Conservation (phyloP, 2,113 vertebrate genomes). For the Caranx melampygus region DNA sequence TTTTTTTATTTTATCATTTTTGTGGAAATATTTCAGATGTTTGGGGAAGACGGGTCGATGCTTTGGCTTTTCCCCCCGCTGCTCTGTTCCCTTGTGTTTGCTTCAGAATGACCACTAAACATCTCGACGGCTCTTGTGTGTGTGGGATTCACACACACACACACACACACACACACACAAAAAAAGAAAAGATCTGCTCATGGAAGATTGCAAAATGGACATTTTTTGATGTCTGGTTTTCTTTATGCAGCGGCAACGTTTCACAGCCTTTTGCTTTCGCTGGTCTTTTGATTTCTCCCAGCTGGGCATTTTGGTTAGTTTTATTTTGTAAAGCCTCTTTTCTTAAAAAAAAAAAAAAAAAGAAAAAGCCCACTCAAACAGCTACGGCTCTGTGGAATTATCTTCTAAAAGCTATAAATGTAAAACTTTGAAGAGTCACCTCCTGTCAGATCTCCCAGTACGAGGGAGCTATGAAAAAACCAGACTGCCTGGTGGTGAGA, state of each 20-base stretch:
- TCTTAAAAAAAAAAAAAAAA: too few species aligned
- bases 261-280: slow-evolving; percentile 13
- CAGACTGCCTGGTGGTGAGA: neutral
- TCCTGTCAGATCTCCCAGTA: slow-evolving; percentile 17
- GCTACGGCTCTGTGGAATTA: slow-evolving; percentile 8
- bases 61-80: neutral
- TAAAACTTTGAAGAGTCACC: slow-evolving; percentile 13
- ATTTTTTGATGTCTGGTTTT: slow-evolving; percentile 39
- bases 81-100: slow-evolving; percentile 18
- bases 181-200: slow-evolving; percentile 19
- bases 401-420: slow-evolving; percentile 19
- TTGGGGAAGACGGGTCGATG: slow-evolving; percentile 4
- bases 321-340: neutral
- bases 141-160: slow-evolving; percentile 1
- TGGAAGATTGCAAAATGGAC: neutral
- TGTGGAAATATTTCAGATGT: slow-evolving; percentile 40
- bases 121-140: neutral
- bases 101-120: slow-evolving; percentile 16
- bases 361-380: neutral
- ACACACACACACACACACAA: too few species aligned
- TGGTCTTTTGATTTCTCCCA: slow-evolving; percentile 28
- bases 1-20: neutral
- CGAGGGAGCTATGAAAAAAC: neutral
- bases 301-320: slow-evolving; percentile 13
- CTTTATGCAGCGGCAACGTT: slow-evolving; percentile 11